Conservation (phyloP, 2,797 vertebrate species). For the Sebastes goodei region DNA sequence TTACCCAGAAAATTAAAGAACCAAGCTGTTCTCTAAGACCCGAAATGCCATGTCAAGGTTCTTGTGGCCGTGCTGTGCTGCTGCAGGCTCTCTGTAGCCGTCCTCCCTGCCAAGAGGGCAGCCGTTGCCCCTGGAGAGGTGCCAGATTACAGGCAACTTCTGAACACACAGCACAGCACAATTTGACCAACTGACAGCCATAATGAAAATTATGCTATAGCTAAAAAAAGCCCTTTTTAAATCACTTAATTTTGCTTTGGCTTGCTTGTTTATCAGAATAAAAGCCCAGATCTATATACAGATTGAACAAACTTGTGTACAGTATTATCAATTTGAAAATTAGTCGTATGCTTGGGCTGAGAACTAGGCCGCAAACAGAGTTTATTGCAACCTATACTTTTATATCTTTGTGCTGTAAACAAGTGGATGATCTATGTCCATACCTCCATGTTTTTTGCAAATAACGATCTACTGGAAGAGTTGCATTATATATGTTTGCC, state of each 20-base stretch:
- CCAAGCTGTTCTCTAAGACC: constrained; percentile 16
- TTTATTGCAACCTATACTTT: neutral
- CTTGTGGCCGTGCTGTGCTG: constrained; percentile 26
- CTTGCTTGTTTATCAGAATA: constrained; percentile 1
- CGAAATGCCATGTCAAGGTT: constrained; percentile 43
- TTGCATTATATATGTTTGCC: neutral
- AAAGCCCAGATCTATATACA: neutral
- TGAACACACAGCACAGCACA: constrained; percentile 51
- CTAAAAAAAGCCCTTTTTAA: constrained; percentile 13
- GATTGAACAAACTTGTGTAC: neutral
- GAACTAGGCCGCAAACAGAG: neutral
- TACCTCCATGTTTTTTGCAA: neutral
- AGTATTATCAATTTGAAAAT: neutral
- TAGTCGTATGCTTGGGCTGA: neutral
- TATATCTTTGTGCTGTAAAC: neutral
- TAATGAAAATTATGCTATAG: constrained; percentile 38
- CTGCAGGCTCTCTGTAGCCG: constrained; percentile 12
- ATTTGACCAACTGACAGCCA: constrained; percentile 36
- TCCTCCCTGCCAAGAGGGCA: constrained; percentile 35
- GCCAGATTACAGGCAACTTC: constrained; percentile 57
- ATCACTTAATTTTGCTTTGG: constrained; percentile 11
- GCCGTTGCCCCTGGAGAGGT: constrained; percentile 45
- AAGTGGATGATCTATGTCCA: neutral
- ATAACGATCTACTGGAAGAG: neutral
- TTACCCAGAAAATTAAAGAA: constrained; percentile 16